These are phyloP conservation scores for Aphaenogaster floridana DNA, from an alignment of 1,140 invertebrate genomes.

Conservation along the genomic window DNA sequence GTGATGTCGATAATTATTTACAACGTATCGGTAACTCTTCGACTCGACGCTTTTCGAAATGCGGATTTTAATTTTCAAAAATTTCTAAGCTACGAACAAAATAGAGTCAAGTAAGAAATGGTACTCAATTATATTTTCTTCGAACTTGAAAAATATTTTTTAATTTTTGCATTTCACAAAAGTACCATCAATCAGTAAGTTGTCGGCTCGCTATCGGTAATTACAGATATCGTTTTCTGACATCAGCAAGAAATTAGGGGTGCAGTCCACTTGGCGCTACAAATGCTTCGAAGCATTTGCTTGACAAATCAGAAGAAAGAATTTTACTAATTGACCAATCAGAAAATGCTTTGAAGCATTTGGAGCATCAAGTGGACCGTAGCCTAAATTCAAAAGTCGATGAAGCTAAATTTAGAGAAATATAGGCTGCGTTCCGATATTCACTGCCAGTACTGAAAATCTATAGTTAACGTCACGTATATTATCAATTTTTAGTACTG, in stretches of 20 bases:
- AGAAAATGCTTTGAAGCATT: too few relatives aligned
- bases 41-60: not conserved
- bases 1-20: not conserved
- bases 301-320: too few relatives aligned
- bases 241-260: not conserved
- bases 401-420: not conserved
- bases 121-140: not conserved
- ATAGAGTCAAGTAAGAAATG: not conserved
- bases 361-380: too few relatives aligned
- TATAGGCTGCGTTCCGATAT: not conserved
- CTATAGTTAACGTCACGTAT: too few relatives aligned
- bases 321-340: too few relatives aligned
- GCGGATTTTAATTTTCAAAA: not conserved
- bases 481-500: too few relatives aligned
- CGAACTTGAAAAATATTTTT: not conserved
- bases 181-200: not conserved
- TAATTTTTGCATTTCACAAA: not conserved
- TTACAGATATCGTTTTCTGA: not conserved
- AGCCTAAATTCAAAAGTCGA: not conserved
- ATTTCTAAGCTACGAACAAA: not conserved
- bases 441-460: too few relatives aligned
- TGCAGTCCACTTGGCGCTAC: too few relatives aligned
- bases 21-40: not conserved
- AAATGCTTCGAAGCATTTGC: too few relatives aligned
- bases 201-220: not conserved